These are phyloP conservation scores for Pseudochaenichthys georgianus DNA, from an alignment of 2,797 vertebrate genomes.

Conservation along the genomic window DNA sequence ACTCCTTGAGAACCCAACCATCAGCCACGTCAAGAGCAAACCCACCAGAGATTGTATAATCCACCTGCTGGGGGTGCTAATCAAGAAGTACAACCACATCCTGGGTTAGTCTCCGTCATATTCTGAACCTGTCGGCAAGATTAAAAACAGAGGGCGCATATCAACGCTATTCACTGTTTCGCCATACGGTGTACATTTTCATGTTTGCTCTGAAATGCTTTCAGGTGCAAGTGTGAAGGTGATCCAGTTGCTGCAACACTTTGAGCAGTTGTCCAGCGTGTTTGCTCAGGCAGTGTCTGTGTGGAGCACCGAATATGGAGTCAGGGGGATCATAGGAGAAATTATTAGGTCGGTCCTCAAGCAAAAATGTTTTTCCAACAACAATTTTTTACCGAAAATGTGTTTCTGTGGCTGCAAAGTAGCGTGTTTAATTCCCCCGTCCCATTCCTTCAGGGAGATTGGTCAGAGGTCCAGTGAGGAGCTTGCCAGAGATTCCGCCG, in stretches of 20 bases:
- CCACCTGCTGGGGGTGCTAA: conserved; percentile 90
- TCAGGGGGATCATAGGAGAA: conserved; percentile 93
- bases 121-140: neutral
- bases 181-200: neutral
- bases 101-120: conserved; percentile 86
- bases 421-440: neutral
- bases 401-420: neutral
- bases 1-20: conserved; percentile 93
- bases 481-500: conserved; percentile 88
- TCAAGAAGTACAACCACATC: conserved; percentile 92
- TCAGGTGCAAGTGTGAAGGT: conserved; percentile 95
- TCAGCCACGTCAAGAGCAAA: conserved; percentile 91
- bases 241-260: conserved; percentile 95
- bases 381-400: neutral
- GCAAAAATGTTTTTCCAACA: neutral
- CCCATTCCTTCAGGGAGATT: conserved; percentile 88
- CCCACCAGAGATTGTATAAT: conserved; percentile 89
- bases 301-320: conserved; percentile 93
- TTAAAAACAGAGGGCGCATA: neutral
- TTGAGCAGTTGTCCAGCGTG: conserved; percentile 92
- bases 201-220: neutral
- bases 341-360: conserved; percentile 88
- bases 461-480: conserved; percentile 93
- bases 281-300: conserved; percentile 91
- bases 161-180: neutral